phyloP scores from a whole-genome alignment of 2,113 vertebrate species.

The Indicator indicator region DNA sequence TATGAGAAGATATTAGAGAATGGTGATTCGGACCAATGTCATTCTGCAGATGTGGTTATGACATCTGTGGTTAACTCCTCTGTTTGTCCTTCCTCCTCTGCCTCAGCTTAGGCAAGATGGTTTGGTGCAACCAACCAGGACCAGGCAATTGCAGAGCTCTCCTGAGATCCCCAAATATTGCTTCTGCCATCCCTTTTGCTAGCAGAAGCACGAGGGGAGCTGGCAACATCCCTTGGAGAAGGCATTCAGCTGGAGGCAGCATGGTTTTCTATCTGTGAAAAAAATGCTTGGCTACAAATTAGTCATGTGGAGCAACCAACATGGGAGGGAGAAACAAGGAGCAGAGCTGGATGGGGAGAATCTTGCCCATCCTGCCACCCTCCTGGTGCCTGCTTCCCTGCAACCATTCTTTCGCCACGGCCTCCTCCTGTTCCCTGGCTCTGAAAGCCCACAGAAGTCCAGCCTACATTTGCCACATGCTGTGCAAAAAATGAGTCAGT shows the following conservation, averaged over 20 bases:
- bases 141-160: neutral
- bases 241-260: neutral
- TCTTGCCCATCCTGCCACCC: rapidly evolving
- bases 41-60: neutral
- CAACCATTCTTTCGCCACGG: rapidly evolving
- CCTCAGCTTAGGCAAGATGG: no score
- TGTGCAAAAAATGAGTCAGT: conserved; percentile 21
- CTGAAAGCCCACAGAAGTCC: neutral
- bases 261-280: neutral
- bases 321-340: rapidly evolving
- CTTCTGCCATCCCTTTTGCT: neutral
- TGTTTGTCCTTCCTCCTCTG: no score
- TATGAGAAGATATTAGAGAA: neutral
- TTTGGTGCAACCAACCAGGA: no score
- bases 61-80: no score
- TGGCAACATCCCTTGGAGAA: neutral
- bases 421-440: neutral
- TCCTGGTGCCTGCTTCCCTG: neutral
- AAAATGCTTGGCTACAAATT: rapidly evolving
- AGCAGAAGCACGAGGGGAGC: neutral
- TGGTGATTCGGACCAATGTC: rapidly evolving
- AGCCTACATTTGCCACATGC: neutral
- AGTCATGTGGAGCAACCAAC: rapidly evolving
- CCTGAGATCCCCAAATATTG: neutral
- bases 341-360: neutral